These are phyloP conservation scores for Rhagoletis pomonella DNA, from an alignment of 1,140 invertebrate species.

Conservation along the genomic window DNA sequence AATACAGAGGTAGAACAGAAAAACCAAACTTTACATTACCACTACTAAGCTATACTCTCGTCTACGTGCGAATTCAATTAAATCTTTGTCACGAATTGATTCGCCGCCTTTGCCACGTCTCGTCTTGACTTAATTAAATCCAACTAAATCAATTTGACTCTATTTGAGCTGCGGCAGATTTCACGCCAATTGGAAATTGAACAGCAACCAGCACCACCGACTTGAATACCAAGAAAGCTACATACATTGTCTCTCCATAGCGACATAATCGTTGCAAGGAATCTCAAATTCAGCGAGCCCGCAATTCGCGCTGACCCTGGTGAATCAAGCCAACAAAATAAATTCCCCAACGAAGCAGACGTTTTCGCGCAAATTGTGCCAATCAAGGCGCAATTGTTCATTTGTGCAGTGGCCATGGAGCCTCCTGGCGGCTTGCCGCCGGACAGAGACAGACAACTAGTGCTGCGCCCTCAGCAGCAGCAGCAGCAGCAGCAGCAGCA, in stretches of 20 bases:
- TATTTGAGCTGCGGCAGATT: background rate
- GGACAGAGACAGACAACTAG: constrained; percentile 66
- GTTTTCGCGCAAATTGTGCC: constrained; percentile 55
- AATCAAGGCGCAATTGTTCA: constrained; percentile 55
- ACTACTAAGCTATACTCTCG: background rate
- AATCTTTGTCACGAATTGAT: constrained; percentile 18
- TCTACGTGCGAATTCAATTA: constrained; percentile 26
- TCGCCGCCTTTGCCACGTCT: background rate
- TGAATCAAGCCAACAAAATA: constrained; percentile 49
- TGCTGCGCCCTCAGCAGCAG: constrained; percentile 57
- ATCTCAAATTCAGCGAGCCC: background rate
- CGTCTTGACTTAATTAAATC: constrained; percentile 35
- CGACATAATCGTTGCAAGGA: background rate
- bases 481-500: constrained; percentile 61
- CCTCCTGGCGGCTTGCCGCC: constrained; percentile 65
- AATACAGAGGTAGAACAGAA: background rate
- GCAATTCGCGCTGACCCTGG: background rate
- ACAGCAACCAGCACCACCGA: background rate
- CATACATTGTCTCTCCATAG: background rate
- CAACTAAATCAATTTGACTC: constrained; percentile 22
- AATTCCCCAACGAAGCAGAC: constrained; percentile 31
- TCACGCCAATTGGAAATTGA: background rate
- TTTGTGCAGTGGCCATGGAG: constrained; percentile 66
- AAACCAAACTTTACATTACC: background rate
- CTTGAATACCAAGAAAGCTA: background rate